These are phyloP conservation scores for Ammodytes marinus DNA, from an alignment of 2,113 vertebrate genomes.

Conservation along the genomic window DNA sequence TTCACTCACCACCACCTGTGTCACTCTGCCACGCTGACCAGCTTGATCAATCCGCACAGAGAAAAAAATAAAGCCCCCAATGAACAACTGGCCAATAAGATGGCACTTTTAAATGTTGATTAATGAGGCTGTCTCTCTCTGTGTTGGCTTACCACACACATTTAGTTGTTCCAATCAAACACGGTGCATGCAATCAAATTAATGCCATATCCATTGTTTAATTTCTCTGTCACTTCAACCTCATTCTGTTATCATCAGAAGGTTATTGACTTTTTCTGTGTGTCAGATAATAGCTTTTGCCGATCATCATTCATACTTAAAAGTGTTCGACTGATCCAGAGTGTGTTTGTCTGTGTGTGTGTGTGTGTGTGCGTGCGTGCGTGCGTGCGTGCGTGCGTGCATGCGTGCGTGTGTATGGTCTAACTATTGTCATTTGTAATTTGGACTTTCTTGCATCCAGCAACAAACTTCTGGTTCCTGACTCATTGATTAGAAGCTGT, in stretches of 20 bases:
- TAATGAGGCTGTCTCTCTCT: constrained; percentile 60
- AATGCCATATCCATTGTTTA: constrained; percentile 55
- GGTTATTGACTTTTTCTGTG: constrained; percentile 60
- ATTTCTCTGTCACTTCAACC: constrained; percentile 38
- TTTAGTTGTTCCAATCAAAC: constrained; percentile 48
- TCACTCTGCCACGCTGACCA: constrained; percentile 62
- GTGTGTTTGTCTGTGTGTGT: neutral
- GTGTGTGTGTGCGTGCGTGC: neutral
- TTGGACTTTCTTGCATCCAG: constrained; percentile 1
- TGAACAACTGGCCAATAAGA: constrained; percentile 66
- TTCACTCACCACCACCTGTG: constrained; percentile 66
- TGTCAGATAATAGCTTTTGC: constrained; percentile 60
- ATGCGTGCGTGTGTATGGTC: neutral
- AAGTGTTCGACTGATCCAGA: constrained; percentile 32
- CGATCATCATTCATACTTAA: constrained; percentile 66
- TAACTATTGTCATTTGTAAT: neutral
- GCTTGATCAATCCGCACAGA: constrained; percentile 65
- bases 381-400: too few species aligned
- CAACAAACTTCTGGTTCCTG: neutral
- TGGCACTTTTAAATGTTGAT: constrained; percentile 68
- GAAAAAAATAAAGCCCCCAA: constrained; percentile 46
- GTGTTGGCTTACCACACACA: constrained; percentile 34
- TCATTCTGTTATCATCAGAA: constrained; percentile 63
- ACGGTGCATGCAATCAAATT: constrained; percentile 31
- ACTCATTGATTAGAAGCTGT: neutral